A percentile compares a stretch with the other conserved stretches of the same genome.
These are phyloP conservation scores for Chionodraco myersi DNA, from an alignment of 2,113 vertebrate species.

Conservation along the genomic window DNA sequence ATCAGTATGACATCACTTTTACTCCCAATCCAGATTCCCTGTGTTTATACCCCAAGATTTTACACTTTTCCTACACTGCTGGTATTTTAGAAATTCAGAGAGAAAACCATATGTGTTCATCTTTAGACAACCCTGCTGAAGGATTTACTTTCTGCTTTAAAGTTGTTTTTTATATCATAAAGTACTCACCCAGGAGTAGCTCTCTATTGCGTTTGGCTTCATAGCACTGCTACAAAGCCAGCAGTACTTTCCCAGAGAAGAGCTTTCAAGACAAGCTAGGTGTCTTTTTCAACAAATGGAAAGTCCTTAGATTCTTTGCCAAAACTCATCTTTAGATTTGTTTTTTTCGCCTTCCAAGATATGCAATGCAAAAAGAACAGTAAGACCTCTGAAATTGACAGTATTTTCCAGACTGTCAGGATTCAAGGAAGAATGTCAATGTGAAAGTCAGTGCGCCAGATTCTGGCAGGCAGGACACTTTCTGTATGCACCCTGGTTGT, in stretches of 20 bases:
- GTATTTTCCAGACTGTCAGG: conserved; percentile 55
- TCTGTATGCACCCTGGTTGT: conserved; percentile 29
- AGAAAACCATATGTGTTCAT: neutral
- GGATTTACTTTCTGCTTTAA: neutral
- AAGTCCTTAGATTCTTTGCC: conserved; percentile 25
- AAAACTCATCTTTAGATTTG: conserved; percentile 20
- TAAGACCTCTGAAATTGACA: conserved; percentile 34
- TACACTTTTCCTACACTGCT: neutral
- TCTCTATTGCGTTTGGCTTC: conserved; percentile 18
- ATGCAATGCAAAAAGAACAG: conserved; percentile 28
- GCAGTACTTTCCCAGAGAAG: conserved; percentile 12
- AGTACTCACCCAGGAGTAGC: conserved; percentile 1
- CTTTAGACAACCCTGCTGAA: neutral
- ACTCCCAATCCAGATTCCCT: neutral
- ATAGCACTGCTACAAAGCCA: conserved; percentile 31
- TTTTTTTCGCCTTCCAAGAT: conserved; percentile 3
- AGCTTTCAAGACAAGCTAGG: conserved; percentile 4
- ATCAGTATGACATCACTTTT: neutral
- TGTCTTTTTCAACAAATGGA: conserved; percentile 29
- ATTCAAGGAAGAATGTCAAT: conserved; percentile 44
- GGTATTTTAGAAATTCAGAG: neutral
- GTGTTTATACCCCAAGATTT: neutral
- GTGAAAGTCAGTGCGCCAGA: neutral
- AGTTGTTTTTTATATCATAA: neutral
- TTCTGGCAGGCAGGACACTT: conserved; percentile 55